Evolutionary conservation across 2,113 vertebrate species (phyloP), one percentile per base, ranked within the genome.

Genomic region (Anarhynchus alexandrinus): DNA sequence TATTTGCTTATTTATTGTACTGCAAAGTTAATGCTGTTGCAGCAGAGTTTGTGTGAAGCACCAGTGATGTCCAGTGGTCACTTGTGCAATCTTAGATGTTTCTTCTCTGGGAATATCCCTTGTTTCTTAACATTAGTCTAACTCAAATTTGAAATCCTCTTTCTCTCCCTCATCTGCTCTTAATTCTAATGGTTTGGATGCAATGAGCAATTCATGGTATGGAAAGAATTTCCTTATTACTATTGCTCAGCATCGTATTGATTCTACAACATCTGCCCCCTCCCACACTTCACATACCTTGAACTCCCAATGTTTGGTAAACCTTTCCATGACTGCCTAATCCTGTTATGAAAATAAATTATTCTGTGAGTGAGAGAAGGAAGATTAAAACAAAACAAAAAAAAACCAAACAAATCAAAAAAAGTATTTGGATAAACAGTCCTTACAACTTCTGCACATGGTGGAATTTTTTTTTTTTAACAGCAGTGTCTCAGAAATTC

Each of bases 281-380:
- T 96, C 96, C 97, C 97, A 94, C 94, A 10, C 88, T 92, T 86
- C 98, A 98, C 98, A 57, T 98, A 95, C 98, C 82, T 94, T 97
- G 95, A 97, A 93, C 97, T 95, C 96, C 92, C 91, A 69, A 16
- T 62, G 45, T 97, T 93, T 93, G 93, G 84, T 96, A 94, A 95
- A 92, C 98, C 97, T 94, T 97, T 97, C 97, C 30, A 10, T 96
- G 98, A 98, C 98, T 97, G 98, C 97, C 98, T 97, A 94, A 96
- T 97, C 98, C 98, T 97, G 98, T 98, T 98, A 98, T 69, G 84
- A 97, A 97, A 98, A 96, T 91, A 69, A 97, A 97, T 95, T 90
- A 93, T 95, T 94, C 96, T 97, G 95, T 97, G 95, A 97, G 96
- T 95, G 96, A 98, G 97, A 96, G 93, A 97, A 94, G 96, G 96